Percentiles rank a stretch among this genome's conserved stretches.
These are phyloP conservation scores for Hemicordylus capensis DNA, from an alignment of 2,113 vertebrate genomes.

Conservation along the genomic window DNA sequence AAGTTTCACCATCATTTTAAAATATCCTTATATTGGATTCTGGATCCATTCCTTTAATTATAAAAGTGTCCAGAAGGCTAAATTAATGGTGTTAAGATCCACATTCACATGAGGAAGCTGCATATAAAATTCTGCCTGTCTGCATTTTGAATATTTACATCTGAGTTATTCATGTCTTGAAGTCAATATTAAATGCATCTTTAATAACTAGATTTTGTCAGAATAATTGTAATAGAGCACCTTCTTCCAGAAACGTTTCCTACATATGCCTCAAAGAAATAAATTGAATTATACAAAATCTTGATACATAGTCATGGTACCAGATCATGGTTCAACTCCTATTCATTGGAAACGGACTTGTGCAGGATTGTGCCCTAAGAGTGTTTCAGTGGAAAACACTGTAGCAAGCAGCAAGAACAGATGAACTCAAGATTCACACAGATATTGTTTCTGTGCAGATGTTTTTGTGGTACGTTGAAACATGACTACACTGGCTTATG, in stretches of 20 bases:
- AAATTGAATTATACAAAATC: too few relatives aligned
- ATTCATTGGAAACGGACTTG: background rate
- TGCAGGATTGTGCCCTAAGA: background rate
- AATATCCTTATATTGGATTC: background rate
- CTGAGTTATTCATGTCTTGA: background rate
- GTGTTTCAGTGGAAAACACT: background rate
- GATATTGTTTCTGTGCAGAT: background rate
- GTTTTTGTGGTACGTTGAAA: background rate
- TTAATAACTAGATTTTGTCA: too few relatives aligned
- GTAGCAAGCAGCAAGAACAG: background rate
- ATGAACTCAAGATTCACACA: background rate
- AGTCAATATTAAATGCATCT: background rate
- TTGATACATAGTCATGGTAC: background rate
- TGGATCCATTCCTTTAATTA: background rate
- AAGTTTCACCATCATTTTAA: background rate
- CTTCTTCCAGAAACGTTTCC: background rate
- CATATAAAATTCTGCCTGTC: background rate
- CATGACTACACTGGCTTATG: background rate
- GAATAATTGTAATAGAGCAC: background rate
- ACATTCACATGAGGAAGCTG: too few relatives aligned
- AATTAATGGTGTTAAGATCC: background rate
- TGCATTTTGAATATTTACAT: background rate
- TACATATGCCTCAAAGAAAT: background rate
- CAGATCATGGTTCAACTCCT: background rate
- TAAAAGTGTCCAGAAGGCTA: background rate